Base-by-base conservation (phyloP, 2,888 invertebrate species). In the Allacma fusca region DNA sequence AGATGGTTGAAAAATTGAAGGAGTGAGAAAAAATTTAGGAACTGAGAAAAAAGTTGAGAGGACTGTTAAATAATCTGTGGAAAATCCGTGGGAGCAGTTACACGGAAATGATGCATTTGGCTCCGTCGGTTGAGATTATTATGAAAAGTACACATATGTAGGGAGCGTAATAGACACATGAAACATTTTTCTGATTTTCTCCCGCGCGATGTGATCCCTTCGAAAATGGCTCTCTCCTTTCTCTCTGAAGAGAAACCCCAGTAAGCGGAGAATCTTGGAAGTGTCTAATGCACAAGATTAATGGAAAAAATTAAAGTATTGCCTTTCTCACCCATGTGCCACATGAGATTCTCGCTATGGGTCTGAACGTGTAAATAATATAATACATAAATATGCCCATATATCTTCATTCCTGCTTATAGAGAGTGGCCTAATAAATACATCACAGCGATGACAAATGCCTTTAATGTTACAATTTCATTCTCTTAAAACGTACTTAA, bases 261-360 rank as follows among this genome's bases (percentile, higher is more conserved):
- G 50, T 50, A 50, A 19, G 50, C 5, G 50, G 50, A 50, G 50
- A 50, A 50, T 1, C 50, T 50, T 50, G 50, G 50, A 50, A n/a
- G n/a, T n/a, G 50, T 50, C 50, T 50, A 50, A 50, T 50, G 16
- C 50, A 19, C 50, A 50, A 50, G 50, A 50, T 50, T 50, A 50
- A 50, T 50, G 50, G 50, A 50, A 50, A 50, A 50, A 50, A 50
- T 50, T 50, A 50, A 50, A 50, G 50, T 50, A 50, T 50, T 50
- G 50, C 50, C 50, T 50, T 50, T 50, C 50, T 50, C 50, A 50
- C 50, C 50, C 50, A 50, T 16, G 50, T 50, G 50, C 50, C 16
- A 50, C 50, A 50, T 50, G 50, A 50, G 50, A 50, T 50, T 50
- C 50, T 50, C 50, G 7, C 7, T 50, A 50, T n/a, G 50, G 16